Evolutionary conservation across 2,113 vertebrate genomes (phyloP).

Genomic region (Pygoscelis antarcticus): DNA sequence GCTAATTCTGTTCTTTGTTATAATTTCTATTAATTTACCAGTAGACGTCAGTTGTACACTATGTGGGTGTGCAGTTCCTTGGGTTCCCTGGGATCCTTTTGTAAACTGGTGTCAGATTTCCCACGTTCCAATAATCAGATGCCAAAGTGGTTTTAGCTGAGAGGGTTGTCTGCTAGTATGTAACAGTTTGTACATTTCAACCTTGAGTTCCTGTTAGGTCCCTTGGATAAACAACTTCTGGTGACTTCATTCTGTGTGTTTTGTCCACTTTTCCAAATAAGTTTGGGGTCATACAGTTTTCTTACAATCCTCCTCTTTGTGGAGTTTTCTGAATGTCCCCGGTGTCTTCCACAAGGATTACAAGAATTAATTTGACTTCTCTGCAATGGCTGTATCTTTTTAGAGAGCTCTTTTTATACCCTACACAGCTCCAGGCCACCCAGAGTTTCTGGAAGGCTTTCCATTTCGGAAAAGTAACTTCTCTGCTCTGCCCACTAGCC

Average conservation of each 20-base stretch:
- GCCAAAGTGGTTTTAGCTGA: neutral
- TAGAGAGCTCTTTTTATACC: neutral
- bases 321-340: constrained; percentile 1
- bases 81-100: neutral
- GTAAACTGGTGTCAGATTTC: constrained; percentile 17
- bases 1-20: constrained; percentile 11
- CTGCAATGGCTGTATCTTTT: neutral
- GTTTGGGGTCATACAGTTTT: neutral
- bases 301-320: constrained; percentile 41
- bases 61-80: neutral
- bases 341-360: neutral
- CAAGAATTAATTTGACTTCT: neutral
- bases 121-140: neutral
- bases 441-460: neutral
- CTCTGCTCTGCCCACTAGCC: neutral
- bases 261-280: constrained; percentile 23
- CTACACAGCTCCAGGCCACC: neutral
- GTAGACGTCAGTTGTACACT: neutral
- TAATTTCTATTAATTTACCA: neutral
- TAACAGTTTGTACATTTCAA: neutral
- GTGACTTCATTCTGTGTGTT: constrained; percentile 26
- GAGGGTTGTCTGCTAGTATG: neutral
- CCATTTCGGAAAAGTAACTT: neutral
- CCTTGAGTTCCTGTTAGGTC: constrained; percentile 1
- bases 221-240: constrained; percentile 38